Evolutionary conservation across 1,140 invertebrate genomes (phyloP), one percentile per base, ranked within the genome.

Genomic region (Colletes latitarsis): DNA sequence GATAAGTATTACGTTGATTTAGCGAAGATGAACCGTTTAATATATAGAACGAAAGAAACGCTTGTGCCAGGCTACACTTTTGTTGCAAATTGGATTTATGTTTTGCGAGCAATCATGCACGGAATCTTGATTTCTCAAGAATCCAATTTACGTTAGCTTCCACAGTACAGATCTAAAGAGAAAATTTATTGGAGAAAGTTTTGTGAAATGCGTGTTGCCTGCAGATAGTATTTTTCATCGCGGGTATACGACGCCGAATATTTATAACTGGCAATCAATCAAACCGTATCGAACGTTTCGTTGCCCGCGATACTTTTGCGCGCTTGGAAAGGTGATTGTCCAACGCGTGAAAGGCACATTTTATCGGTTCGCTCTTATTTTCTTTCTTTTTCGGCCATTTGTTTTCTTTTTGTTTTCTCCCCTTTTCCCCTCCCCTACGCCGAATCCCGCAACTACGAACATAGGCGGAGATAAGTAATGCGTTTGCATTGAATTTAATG

Each of bases 401-500:
- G 8, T 21, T 46, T 46, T 76, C 21, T 30, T 17, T 55, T 6
- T 15, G n/a, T n/a, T 30, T 55, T 14, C 15, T 17, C 10, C 21
- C 17, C 5, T 3, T n/a, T 6, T 15, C 55, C 17, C 55, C 17
- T 6, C 57, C 64, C 3, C 2, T 14, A 4, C 15, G 2, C 3
- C 17, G 46, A 57, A 68, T 78, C 15, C 49, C n/a, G 30, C 58
- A 14, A 39, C 58, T 49, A 41, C 60, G 67, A 14, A 30, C 39
- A 30, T 58, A 75, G 58, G 58, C 53, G 69, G 79, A 72, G 82
- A 72, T 82, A 82, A 68, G 76, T 71, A 80, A 79, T 49, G 66
- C 71, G 77, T 67, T 83, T 78, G 72, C 83, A 88, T 88, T 89
- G 86, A 90, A 87, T 89, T 88, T 89, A 90, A 88, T 81, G 88